Evolutionary conservation across 2,888 invertebrate genomes (phyloP).

Genomic region (Troglohyphantes excavatus): DNA sequence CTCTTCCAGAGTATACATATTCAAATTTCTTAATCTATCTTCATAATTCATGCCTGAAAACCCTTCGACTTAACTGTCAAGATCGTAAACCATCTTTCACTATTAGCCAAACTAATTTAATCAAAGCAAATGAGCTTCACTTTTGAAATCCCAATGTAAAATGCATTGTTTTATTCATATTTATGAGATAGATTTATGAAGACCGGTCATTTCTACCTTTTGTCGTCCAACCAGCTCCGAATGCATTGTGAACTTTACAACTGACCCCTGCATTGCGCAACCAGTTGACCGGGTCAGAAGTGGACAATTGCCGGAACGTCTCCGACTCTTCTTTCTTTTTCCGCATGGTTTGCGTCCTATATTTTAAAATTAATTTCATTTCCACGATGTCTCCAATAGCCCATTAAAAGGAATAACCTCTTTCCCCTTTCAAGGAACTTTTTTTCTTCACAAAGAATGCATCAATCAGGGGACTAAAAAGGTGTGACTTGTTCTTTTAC

Average conservation of each 20-base stretch:
- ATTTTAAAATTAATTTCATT: constrained; percentile 44
- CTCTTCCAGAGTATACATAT: too few species aligned
- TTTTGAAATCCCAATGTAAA: too few species aligned
- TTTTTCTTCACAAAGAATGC: constrained; percentile 16
- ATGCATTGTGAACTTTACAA: background rate
- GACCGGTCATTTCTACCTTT: background rate
- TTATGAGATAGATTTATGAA: too few species aligned
- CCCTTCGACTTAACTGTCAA: too few species aligned
- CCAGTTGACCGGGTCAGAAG: constrained; percentile 58
- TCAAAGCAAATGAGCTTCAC: too few species aligned
- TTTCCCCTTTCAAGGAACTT: constrained; percentile 27
- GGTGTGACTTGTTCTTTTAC: constrained; percentile 15
- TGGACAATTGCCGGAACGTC: constrained; percentile 27
- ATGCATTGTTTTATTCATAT: too few species aligned
- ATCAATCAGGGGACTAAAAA: constrained; percentile 38
- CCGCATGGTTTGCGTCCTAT: constrained; percentile 22
- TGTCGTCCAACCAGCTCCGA: background rate
- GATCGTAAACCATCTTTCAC: too few species aligned
- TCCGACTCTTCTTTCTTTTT: background rate
- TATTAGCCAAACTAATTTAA: too few species aligned
- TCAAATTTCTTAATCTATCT: too few species aligned
- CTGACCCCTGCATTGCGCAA: constrained; percentile 32
- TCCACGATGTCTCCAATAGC: background rate
- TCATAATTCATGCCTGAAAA: too few species aligned
- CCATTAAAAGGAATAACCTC: background rate